These are phyloP conservation scores for Botia almorhae DNA, from an alignment of 2,797 vertebrate species.

Conservation along the genomic window DNA sequence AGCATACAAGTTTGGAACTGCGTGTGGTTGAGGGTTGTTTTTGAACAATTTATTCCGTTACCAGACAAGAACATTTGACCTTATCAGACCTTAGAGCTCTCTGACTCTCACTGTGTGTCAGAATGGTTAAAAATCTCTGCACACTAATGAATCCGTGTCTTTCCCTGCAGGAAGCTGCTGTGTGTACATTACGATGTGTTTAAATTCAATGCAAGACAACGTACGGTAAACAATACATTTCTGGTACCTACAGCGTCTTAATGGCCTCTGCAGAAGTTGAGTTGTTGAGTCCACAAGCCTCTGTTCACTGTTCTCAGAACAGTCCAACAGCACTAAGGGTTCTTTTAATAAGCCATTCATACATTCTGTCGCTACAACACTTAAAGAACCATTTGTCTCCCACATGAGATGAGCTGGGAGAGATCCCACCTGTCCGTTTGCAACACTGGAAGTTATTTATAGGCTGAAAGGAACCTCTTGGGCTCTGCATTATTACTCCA, in stretches of 20 bases:
- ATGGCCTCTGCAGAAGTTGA: slow-evolving; percentile 30
- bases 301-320: slow-evolving; percentile 23
- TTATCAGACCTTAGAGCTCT: slow-evolving; percentile 15
- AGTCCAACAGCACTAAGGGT: slow-evolving; percentile 20
- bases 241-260: slow-evolving; percentile 23
- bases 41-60: background rate
- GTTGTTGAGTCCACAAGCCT: slow-evolving; percentile 16
- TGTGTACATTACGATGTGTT: slow-evolving; percentile 26
- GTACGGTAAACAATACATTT: slow-evolving; percentile 28
- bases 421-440: slow-evolving; percentile 46
- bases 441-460: slow-evolving; percentile 42
- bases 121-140: background rate
- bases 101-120: background rate
- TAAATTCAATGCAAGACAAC: slow-evolving; percentile 27
- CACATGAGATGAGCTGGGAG: slow-evolving; percentile 44
- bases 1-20: too few relatives aligned
- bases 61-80: slow-evolving; percentile 8
- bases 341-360: slow-evolving; percentile 45
- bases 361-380: slow-evolving; percentile 25
- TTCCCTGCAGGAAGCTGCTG: slow-evolving; percentile 4
- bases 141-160: background rate
- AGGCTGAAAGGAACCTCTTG: slow-evolving; percentile 19
- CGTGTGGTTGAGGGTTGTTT: too few relatives aligned
- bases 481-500: background rate
- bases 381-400: slow-evolving; percentile 47